Evolutionary conservation across 2,113 vertebrate species (phyloP), one percentile per base, ranked within the genome.

Genomic region (Gambusia affinis): DNA sequence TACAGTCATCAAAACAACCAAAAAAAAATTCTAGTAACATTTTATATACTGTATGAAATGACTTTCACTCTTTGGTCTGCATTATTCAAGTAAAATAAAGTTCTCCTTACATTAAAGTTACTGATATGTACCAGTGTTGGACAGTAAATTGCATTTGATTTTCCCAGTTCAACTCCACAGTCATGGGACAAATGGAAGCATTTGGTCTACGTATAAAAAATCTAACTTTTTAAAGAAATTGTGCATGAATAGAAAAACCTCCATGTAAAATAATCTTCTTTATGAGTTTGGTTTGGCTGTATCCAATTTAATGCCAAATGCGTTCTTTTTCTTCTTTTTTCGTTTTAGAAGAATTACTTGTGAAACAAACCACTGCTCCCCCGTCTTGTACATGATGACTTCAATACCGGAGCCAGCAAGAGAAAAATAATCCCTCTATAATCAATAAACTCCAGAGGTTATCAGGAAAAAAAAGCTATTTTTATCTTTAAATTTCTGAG

Each of bases 401-500:
- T 51, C 24, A 42, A 27, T 27, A 60, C 29, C 39, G 14, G 24
- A 11, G 64, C 57, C 57, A 71, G 15, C 1, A 10, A 78, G 3
- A 35, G 8, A 65, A 75, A 51, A 51, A 67, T 24, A 24, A 14
- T 33, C 67, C 29, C 51, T 64, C 64, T 47, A 15, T 39, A 71
- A 74, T 82, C 76, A 80, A 81, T 79, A 85, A 75, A 67, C 1
- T 72, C 28, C 75, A n/a, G 65, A 71, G 42, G 5, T 33, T 80
- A 37, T 47, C n/a, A 42, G 60, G 14, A 27, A 35, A 37, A 5
- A 63, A 73, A 27, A 37, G 68, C 17, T 15, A 76, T 79, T 44
- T 76, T 73, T 67, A 65, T 69, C 51, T 72, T 76, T 61, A 65
- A 64, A 73, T 42, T 33, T 47, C n/a, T 51, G 42, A 30, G 22